These are phyloP conservation scores for Takifugu rubripes DNA, from an alignment of 2,797 vertebrate species.

Conservation along the genomic window DNA sequence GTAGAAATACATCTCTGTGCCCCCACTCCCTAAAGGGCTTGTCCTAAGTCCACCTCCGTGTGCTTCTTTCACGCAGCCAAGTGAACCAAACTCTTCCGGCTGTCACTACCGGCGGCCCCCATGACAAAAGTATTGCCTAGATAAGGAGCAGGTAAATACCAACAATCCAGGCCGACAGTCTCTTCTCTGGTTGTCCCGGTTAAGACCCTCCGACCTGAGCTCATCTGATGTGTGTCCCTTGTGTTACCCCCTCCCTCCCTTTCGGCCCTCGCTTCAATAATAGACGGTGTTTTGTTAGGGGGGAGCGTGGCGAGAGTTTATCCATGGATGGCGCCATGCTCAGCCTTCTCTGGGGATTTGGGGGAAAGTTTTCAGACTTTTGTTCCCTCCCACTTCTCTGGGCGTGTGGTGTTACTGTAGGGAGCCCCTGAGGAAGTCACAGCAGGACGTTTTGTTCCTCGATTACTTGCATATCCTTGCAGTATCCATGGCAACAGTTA, in stretches of 20 bases:
- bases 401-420: slow-evolving; percentile 28
- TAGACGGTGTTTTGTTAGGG: slow-evolving; percentile 34
- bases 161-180: slow-evolving; percentile 23
- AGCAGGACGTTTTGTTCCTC: background rate
- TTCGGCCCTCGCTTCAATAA: slow-evolving; percentile 36
- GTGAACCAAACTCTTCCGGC: slow-evolving; percentile 73
- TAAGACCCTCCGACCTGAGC: slow-evolving; percentile 37
- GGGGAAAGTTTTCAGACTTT: slow-evolving; percentile 16
- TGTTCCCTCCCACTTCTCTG: slow-evolving; percentile 1
- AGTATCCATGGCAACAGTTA: background rate
- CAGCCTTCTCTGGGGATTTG: slow-evolving; percentile 28
- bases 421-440: background rate
- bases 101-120: slow-evolving; percentile 68
- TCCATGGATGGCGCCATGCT: slow-evolving; percentile 38
- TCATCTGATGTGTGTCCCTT: slow-evolving; percentile 45
- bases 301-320: slow-evolving; percentile 45
- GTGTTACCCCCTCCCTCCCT: slow-evolving; percentile 4
- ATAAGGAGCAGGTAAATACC: slow-evolving; percentile 78
- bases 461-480: background rate
- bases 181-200: slow-evolving; percentile 38
- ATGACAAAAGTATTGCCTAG: slow-evolving; percentile 83
- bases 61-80: slow-evolving; percentile 78
- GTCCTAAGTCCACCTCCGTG: slow-evolving; percentile 61
- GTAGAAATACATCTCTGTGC: slow-evolving; percentile 27
- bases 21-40: slow-evolving; percentile 27